A percentile compares a stretch with the other conserved stretches of the same genome.
These are phyloP conservation scores for Myiotriccus ornatus DNA, from an alignment of 2,797 vertebrate species.

Conservation along the genomic window DNA sequence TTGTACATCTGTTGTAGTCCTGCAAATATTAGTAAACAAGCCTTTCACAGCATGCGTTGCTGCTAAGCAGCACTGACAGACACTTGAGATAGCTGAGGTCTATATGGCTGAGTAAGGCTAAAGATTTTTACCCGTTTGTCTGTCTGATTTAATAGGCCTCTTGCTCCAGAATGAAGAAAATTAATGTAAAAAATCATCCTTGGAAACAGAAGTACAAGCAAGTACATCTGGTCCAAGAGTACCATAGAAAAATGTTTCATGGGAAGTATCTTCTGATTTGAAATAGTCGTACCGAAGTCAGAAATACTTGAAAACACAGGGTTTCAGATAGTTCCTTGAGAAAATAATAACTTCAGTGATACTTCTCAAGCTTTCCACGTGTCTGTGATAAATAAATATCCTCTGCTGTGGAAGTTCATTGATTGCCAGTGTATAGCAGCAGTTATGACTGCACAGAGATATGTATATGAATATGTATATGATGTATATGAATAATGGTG, in stretches of 20 bases:
- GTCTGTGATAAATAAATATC: not conserved
- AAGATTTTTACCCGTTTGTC: not conserved
- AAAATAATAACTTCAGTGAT: not conserved
- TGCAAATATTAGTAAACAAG: constrained; percentile 62
- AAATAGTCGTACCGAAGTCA: not conserved
- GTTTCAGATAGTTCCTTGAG: not conserved
- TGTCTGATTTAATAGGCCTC: not conserved
- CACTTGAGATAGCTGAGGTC: not conserved
- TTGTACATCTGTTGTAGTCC: constrained; percentile 55
- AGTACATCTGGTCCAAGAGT: not conserved
- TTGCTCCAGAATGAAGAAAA: not conserved
- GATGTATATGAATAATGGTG: not conserved
- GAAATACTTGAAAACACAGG: not conserved
- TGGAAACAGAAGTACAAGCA: not conserved
- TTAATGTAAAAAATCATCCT: not conserved
- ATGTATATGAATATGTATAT: not conserved
- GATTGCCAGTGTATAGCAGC: not conserved
- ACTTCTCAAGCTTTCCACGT: not conserved
- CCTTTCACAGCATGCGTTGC: not conserved
- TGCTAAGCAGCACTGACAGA: constrained; percentile 15
- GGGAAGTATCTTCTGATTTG: not conserved
- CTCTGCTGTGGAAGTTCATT: not conserved
- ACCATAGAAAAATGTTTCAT: not conserved
- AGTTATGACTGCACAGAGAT: not conserved
- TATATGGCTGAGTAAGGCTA: not conserved